Conservation (phyloP, 2,888 invertebrate species). For the Drosophila lutescens region DNA sequence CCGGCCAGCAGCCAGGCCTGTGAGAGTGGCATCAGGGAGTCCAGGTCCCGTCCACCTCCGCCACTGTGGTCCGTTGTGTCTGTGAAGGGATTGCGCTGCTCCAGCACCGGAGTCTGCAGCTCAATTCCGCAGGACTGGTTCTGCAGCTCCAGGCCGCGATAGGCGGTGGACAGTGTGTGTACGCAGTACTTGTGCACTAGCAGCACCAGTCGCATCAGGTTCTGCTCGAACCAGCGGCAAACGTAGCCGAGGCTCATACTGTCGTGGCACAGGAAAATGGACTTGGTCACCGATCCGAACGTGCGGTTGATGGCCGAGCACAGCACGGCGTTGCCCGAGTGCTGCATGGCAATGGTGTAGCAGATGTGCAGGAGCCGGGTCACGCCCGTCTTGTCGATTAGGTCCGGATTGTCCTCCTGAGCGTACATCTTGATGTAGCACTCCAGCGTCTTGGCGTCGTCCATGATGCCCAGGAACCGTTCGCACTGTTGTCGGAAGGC, state of each 20-base stretch:
- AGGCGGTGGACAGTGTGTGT: constrained; percentile 85
- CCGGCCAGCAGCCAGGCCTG: constrained; percentile 90
- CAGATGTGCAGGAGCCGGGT: constrained; percentile 89
- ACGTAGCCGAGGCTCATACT: constrained; percentile 90
- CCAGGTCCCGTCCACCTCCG: constrained; percentile 38
- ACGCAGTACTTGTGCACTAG: constrained; percentile 89
- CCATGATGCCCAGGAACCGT: constrained; percentile 86
- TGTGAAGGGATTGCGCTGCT: constrained; percentile 85
- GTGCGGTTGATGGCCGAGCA: constrained; percentile 89
- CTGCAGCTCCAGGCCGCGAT: constrained; percentile 85
- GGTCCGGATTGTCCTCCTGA: constrained; percentile 85
- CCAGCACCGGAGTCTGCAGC: constrained; percentile 90
- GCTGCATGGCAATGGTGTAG: constrained; percentile 92
- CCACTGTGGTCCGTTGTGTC: constrained; percentile 63
- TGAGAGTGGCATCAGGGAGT: constrained; percentile 86
- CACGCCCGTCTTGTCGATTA: constrained; percentile 88
- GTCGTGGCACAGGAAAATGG: constrained; percentile 92
- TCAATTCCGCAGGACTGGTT: constrained; percentile 86
- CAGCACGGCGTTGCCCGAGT: constrained; percentile 87
- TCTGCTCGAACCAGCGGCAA: constrained; percentile 92
- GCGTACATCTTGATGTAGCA: constrained; percentile 89
- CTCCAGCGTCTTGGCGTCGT: constrained; percentile 87
- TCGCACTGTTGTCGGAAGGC: constrained; percentile 91
- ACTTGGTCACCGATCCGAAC: constrained; percentile 89
- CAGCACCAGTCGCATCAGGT: constrained; percentile 90